phyloP scores from a whole-genome alignment of 2,888 invertebrate species.

The Bruchidius siliquastri region DNA sequence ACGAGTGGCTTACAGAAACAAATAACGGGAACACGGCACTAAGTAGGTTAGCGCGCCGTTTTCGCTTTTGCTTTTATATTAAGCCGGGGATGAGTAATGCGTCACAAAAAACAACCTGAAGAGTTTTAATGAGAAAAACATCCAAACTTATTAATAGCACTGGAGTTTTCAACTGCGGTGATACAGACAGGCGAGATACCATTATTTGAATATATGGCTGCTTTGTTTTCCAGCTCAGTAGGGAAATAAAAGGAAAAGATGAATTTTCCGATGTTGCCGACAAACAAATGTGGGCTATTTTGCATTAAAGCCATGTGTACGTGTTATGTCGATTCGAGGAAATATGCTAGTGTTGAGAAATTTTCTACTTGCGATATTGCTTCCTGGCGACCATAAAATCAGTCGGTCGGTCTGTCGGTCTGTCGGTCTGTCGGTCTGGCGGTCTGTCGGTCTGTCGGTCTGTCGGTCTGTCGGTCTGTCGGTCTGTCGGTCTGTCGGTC shows the following conservation, averaged over 20 bases:
- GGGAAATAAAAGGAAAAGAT: not conserved
- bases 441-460: too few species aligned
- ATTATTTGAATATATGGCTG: not conserved
- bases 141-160: not conserved
- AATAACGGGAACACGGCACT: not conserved
- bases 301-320: too few species aligned
- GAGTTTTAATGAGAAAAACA: not conserved
- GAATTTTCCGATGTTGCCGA: not conserved
- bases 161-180: not conserved
- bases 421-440: too few species aligned
- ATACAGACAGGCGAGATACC: not conserved
- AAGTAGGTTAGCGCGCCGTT: not conserved
- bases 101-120: not conserved
- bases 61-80: not conserved
- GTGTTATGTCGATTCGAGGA: too few species aligned
- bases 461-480: too few species aligned
- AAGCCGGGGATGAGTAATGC: not conserved
- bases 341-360: too few species aligned
- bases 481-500: too few species aligned
- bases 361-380: too few species aligned
- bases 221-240: not conserved
- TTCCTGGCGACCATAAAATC: too few species aligned
- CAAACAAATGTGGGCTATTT: too few species aligned
- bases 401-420: too few species aligned
- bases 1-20: not conserved